Evolutionary conservation across 1,140 invertebrate species (phyloP), one percentile per base, ranked within the genome.

Genomic region (Magallana angulata): DNA sequence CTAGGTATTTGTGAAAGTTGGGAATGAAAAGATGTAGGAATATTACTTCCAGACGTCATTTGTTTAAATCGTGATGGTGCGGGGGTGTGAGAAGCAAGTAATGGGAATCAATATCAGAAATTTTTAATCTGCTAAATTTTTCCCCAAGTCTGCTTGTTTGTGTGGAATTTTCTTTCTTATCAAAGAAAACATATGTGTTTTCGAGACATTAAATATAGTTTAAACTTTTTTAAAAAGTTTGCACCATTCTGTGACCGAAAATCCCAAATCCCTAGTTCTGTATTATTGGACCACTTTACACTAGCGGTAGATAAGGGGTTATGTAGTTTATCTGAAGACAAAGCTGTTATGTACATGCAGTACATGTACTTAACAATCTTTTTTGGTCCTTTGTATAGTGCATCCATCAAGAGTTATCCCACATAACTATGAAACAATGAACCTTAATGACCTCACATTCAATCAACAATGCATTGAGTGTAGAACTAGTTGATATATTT

Each of bases 1-100:
- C 68, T 76, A 30, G 11, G 68, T 76, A 76, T 76, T 76, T 76
- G 68, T 76, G 68, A 76, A 76, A 36, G 68, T 76, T 76, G 11
- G 14, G 68, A 76, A 30, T 18, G 68, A 76, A 76, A 76, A 76
- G 18, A 76, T 30, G 24, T 2, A 12, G 36, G 68, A 36, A 30
- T 76, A 76, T 30, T 30, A 30, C 68, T 76, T 30, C 68, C 68
- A 76, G 68, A 76, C 68, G 24, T 76, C 24, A 30, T 6, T 76
- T 36, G 24, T 12, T 76, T 76, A 9, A 76, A 76, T 76, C 68
- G 68, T 76, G 68, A 76, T 30, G 68, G 24, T 76, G 68, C 36
- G 68, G 68, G 68, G 68, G 68, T 76, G 68, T 76, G 68, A 76
- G 68, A 76, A 76, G 12, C 24, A 36, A 12, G 7, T 76, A 30